Conservation (phyloP, 2,797 vertebrate genomes). For the Eidolon dupreanum region DNA sequence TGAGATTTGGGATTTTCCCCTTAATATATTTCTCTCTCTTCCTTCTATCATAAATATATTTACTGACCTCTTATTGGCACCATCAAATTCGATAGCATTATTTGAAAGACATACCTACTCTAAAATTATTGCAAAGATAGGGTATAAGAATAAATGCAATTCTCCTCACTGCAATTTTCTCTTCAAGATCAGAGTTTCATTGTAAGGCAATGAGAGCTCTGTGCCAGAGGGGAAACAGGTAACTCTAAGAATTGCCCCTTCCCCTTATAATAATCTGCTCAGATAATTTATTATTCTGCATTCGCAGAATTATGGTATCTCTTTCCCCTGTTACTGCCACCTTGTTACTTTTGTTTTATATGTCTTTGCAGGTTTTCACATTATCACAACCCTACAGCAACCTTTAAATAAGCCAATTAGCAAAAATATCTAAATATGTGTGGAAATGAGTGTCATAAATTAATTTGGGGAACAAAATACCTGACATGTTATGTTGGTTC, state of each 20-base stretch:
- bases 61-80: conserved; percentile 46
- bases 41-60: conserved; percentile 51
- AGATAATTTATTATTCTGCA: conserved; percentile 70
- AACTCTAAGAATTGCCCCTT: neutral
- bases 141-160: conserved; percentile 17
- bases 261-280: conserved; percentile 50
- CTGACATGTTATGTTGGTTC: conserved; percentile 63
- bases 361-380: conserved; percentile 71
- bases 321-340: conserved; percentile 40
- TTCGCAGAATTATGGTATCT: conserved; percentile 46
- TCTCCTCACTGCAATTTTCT: conserved; percentile 54
- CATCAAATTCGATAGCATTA: conserved; percentile 31
- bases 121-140: conserved; percentile 54
- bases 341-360: conserved; percentile 73
- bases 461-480: conserved; percentile 60
- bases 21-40: conserved; percentile 1
- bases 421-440: conserved; percentile 73
- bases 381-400: conserved; percentile 57
- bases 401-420: conserved; percentile 74
- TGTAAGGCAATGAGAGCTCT: conserved; percentile 28
- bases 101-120: conserved; percentile 48
- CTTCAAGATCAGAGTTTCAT: conserved; percentile 46
- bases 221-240: neutral
- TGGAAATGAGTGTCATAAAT: conserved; percentile 52
- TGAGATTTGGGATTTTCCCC: conserved; percentile 28